These are phyloP conservation scores for Ariolimax columbianus DNA, from an alignment of 2,888 invertebrate genomes.

Conservation along the genomic window DNA sequence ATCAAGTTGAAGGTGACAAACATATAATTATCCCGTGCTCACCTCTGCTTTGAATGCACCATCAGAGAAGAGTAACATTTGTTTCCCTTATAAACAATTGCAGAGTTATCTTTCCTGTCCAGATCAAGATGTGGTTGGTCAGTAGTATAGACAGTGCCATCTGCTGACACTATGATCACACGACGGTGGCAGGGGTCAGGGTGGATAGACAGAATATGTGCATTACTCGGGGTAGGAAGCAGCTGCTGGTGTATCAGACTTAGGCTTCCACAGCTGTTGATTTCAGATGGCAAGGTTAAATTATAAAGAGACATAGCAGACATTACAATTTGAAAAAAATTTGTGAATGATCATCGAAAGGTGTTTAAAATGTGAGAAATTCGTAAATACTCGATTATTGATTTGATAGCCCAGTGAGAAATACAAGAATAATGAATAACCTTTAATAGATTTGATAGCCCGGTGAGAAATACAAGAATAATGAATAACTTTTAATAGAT, in stretches of 20 bases:
- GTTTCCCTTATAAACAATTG: conserved; percentile 40
- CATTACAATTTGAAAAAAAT: background rate
- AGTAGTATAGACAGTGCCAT: conserved; percentile 41
- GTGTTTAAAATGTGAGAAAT: background rate
- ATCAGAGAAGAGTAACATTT: conserved; percentile 55
- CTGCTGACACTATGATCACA: conserved; percentile 45
- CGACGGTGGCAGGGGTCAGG: conserved; percentile 9
- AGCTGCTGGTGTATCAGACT: conserved; percentile 33
- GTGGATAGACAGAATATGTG: conserved; percentile 46
- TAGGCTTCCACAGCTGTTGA: conserved; percentile 43
- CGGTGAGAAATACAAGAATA: background rate
- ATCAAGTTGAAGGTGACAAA: background rate
- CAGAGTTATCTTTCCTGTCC: conserved; percentile 11
- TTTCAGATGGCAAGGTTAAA: background rate
- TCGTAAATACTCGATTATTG: background rate
- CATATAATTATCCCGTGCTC: background rate
- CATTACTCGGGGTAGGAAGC: conserved; percentile 33
- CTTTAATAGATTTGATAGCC: background rate
- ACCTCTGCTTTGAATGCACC: conserved; percentile 54
- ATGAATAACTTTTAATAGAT: background rate
- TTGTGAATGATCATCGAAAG: background rate
- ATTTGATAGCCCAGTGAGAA: background rate
- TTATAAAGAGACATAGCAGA: no score
- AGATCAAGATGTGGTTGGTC: conserved; percentile 14
- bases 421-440: background rate